These are phyloP conservation scores for Drosophila kurseongensis DNA, from an alignment of 1,140 invertebrate genomes.

Conservation along the genomic window DNA sequence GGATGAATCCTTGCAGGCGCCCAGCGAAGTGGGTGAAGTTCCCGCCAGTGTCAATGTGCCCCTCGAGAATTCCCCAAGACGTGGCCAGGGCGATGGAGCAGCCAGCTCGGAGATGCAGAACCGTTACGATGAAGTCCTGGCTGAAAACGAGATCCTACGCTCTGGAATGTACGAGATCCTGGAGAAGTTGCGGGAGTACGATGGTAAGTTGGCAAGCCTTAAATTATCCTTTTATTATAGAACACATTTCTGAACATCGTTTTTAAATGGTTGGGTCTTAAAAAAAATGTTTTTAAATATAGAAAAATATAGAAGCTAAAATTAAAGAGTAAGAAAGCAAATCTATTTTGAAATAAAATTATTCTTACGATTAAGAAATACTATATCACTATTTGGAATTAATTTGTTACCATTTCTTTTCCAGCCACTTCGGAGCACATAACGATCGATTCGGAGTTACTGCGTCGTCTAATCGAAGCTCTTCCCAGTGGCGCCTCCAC, in stretches of 20 bases:
- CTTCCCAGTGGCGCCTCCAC: constrained; percentile 77
- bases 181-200: constrained; percentile 87
- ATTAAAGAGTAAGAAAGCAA: too few relatives aligned
- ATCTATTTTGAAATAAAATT: too few relatives aligned
- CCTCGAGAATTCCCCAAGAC: constrained; percentile 58
- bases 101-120: constrained; percentile 71
- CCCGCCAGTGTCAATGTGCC: constrained; percentile 47
- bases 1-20: constrained; percentile 41
- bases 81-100: constrained; percentile 70
- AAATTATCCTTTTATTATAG: not conserved
- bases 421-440: constrained; percentile 79
- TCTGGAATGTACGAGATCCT: constrained; percentile 88
- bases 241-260: too few relatives aligned
- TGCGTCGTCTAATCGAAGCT: constrained; percentile 87
- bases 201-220: constrained; percentile 83
- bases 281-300: too few relatives aligned
- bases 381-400: too few relatives aligned
- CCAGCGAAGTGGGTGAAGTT: constrained; percentile 68
- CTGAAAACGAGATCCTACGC: constrained; percentile 87
- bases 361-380: too few relatives aligned
- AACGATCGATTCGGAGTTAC: constrained; percentile 86
- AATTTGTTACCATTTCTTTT: not conserved
- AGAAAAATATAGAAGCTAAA: too few relatives aligned
- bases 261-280: too few relatives aligned
- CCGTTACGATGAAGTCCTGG: constrained; percentile 85